Evolutionary conservation across 2,888 invertebrate species (phyloP), one percentile per base, ranked within the genome.

Genomic region (Belgica antarctica): DNA sequence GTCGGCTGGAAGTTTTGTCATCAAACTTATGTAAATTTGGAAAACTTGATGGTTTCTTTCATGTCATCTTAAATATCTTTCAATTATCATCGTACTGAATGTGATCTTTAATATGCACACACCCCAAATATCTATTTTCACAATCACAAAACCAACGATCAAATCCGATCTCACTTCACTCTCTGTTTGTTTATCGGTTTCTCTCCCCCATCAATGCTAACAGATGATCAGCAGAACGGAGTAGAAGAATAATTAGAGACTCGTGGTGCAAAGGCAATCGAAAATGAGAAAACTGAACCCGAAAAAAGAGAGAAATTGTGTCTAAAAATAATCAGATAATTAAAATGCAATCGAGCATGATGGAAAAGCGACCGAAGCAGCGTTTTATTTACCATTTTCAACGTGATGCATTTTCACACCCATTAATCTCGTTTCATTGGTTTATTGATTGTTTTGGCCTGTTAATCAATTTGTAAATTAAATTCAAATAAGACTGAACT

Each of bases 121-220:
- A n/a, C n/a, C n/a, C n/a, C n/a, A n/a, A n/a, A n/a, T n/a, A n/a
- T 61, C 61, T 61, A 61, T 61, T 61, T 61, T 61, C 27, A 28
- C 2, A 61, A 61, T 61, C 61, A 8, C 25, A 61, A 61, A n/a
- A n/a, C n/a, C n/a, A n/a, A n/a, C 28, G 61, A 27, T 24, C 25
- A 22, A 19, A n/a, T n/a, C n/a, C 22, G 12, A 57, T 28, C 25
- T 3, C 8, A 19, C 3, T n/a, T 2, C 4, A n/a, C 15, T 22
- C n/a, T 15, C 25, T 61, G 27, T 61, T 7, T 61, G 24, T 61
- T 24, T 61, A 3, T 61, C 15, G 24, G 24, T 15, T 28, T 7
- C 2, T 27, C n/a, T 2, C 28, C 28, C n/a, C n/a, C 12, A 57
- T 24, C 25, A 25, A 2, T 7, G 22, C 61, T 12, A 19, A 52